A percentile compares a stretch with the other conserved stretches of the same genome.
Conservation (phyloP, 2,888 invertebrate genomes). For the Coleophora deauratella region DNA sequence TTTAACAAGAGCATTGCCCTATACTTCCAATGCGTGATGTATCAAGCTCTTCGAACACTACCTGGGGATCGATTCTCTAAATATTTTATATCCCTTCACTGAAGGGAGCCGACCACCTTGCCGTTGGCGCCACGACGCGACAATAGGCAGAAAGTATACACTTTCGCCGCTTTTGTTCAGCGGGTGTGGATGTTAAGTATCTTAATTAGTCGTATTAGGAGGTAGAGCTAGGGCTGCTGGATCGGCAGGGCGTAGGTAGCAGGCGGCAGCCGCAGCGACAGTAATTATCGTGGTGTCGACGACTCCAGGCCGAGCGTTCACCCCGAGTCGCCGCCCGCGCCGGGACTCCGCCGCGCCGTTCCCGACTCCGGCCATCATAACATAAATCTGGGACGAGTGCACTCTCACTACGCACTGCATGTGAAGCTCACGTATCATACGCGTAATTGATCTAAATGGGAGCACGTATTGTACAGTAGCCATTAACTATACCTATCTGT, state of each 20-base stretch:
- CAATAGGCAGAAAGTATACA: too few species aligned
- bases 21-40: too few species aligned
- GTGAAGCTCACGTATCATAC: slow-evolving; percentile 7
- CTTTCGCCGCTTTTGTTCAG: slow-evolving; percentile 19
- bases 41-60: slow-evolving; percentile 20
- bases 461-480: slow-evolving; percentile 9
- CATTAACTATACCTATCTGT: too few species aligned
- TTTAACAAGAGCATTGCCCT: too few species aligned
- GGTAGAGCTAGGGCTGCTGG: too few species aligned
- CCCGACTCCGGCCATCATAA: slow-evolving; percentile 19
- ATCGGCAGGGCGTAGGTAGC: slow-evolving; percentile 38
- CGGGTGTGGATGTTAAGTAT: too few species aligned
- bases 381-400: slow-evolving; percentile 47
- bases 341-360: too few species aligned
- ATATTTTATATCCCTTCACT: slow-evolving; percentile 35
- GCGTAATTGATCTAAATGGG: slow-evolving; percentile 16
- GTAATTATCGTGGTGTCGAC: slow-evolving; percentile 71
- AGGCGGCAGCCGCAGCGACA: slow-evolving; percentile 42
- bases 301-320: slow-evolving; percentile 67
- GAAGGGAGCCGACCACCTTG: slow-evolving; percentile 31
- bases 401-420: slow-evolving; percentile 10
- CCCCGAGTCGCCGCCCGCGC: slow-evolving; percentile 41
- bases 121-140: slow-evolving; percentile 34
- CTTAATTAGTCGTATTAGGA: slow-evolving; percentile 13
- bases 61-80: slow-evolving; percentile 32